Evolutionary conservation across 2,113 vertebrate genomes (phyloP), one percentile per base, ranked within the genome.

Genomic region (Benthochromis sp.): DNA sequence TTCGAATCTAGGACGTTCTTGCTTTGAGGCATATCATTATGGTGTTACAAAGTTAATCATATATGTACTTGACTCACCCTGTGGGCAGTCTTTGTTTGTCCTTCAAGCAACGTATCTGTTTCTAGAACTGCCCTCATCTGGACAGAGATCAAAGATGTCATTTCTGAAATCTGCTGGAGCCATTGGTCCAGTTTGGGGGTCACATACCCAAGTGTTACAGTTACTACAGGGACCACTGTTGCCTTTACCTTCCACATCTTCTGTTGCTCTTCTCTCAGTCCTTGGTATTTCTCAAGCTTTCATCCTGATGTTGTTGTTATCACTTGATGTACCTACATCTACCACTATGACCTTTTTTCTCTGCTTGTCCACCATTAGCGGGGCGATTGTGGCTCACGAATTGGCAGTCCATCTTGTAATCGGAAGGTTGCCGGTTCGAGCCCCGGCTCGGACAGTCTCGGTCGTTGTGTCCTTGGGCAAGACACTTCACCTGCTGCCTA

Each of bases 371-470:
- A 36, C 31, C 59, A 36, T 61, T 59, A 31, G 27, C 8, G 0
- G 1, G 55, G 13, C 55, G 1, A 29, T 29, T 0, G 5, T 59
- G 27, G 27, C 55, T 59, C 13, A 59, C 9, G 27, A 59, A 16
- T 29, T 59, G 2, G 5, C 55, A 29, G 55, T 59, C 14, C 13
- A 29, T 29, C 13, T 57, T 2, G 7, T 57, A 57, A 57, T 29
- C 1, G 1, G 3, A 57, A 57, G 55, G 24, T 57, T 29, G 55
- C 13, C 1, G 8, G 13, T 59, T 29, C 0, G 1, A 59, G 0
- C 5, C 0, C 27, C 0, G 4, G 24, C 13, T 59, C 3, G 3
- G 24, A 16, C 12, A 57, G 24, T 14, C 12, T 57, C 7, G 2
- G 7, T 16, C 1, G 1, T 57, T 57, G 55, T 59, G 55, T 59